Percentiles rank a stretch among this genome's conserved stretches.
Evolutionary conservation across 2,888 invertebrate species (phyloP).

Genomic region (Shargacucullia verbasci): DNA sequence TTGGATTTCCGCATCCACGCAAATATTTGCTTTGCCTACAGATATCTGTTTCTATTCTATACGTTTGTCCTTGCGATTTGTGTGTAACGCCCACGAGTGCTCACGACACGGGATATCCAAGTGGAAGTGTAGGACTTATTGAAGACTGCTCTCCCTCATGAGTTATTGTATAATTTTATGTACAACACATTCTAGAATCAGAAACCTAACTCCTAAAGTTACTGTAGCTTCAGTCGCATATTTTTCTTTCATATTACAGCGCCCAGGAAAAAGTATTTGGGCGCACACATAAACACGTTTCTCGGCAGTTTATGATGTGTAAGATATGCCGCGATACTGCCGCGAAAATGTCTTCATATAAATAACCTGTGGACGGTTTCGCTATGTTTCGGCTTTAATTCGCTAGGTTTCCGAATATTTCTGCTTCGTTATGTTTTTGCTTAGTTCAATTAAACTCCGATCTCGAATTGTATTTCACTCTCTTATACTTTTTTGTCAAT

Average conservation of each 20-base stretch:
- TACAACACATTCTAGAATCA: too few relatives aligned
- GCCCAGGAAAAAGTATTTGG: constrained; percentile 14
- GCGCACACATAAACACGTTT: constrained; percentile 33
- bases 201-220: too few relatives aligned
- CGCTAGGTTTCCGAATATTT: neutral
- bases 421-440: constrained; percentile 1
- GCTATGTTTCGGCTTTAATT: too few relatives aligned
- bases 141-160: too few relatives aligned
- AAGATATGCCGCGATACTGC: constrained; percentile 49
- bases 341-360: constrained; percentile 14
- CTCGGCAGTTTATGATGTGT: constrained; percentile 57
- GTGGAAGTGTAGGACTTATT: constrained; percentile 2
- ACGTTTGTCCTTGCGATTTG: constrained; percentile 10
- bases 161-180: too few relatives aligned
- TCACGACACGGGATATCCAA: constrained; percentile 25
- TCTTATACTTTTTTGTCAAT: too few relatives aligned
- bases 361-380: constrained; percentile 38
- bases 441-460: too few relatives aligned
- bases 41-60: constrained; percentile 14
- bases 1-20: constrained; percentile 8
- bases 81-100: neutral
- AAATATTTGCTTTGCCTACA: constrained; percentile 22
- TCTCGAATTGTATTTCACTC: too few relatives aligned
- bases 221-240: constrained; percentile 3
- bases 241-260: constrained; percentile 2